Percentiles rank a stretch among this genome's conserved stretches.
These are phyloP conservation scores for Xestoiulus laeticollis DNA, from an alignment of 2,888 invertebrate species.

Conservation along the genomic window DNA sequence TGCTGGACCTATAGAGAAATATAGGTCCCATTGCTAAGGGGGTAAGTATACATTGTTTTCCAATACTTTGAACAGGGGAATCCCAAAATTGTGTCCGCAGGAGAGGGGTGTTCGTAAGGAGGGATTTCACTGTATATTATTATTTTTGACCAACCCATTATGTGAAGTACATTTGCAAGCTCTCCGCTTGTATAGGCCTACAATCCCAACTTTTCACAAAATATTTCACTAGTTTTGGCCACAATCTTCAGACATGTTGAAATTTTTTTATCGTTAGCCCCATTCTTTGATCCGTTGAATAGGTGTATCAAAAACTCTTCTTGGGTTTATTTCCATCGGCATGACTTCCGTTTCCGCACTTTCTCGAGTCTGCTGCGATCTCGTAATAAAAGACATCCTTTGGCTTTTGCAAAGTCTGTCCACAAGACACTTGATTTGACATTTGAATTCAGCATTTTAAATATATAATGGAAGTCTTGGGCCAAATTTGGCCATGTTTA, in stretches of 20 bases:
- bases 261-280: neutral
- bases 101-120: too few relatives aligned
- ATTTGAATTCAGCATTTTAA: slow-evolving; percentile 7
- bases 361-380: neutral
- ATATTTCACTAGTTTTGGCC: neutral
- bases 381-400: neutral
- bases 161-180: too few relatives aligned
- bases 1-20: too few relatives aligned
- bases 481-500: neutral
- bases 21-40: too few relatives aligned
- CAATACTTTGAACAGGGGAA: too few relatives aligned
- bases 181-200: too few relatives aligned
- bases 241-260: neutral
- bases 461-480: neutral
- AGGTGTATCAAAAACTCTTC: neutral
- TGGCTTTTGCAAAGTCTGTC: neutral
- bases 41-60: too few relatives aligned
- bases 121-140: too few relatives aligned
- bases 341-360: slow-evolving; percentile 43
- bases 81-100: too few relatives aligned
- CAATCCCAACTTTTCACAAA: neutral
- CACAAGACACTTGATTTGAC: neutral
- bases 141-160: too few relatives aligned
- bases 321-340: neutral
- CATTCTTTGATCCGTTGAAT: neutral